These are phyloP conservation scores for Cosmia pyralina DNA, from an alignment of 2,888 invertebrate genomes.

Conservation along the genomic window DNA sequence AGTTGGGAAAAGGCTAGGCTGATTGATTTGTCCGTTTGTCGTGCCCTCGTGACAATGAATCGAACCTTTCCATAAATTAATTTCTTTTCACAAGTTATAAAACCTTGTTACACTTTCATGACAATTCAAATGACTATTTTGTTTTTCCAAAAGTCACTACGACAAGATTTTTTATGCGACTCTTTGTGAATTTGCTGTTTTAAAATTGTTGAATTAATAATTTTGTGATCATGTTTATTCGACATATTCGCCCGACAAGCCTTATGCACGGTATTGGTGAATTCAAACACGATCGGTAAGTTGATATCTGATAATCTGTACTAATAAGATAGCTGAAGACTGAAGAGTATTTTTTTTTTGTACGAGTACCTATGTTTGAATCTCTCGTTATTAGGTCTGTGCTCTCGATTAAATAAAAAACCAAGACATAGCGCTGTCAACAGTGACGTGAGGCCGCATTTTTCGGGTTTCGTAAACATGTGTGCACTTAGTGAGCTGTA, in stretches of 20 bases:
- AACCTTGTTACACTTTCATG: conserved; percentile 3
- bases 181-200: conserved; percentile 3
- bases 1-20: too few species aligned
- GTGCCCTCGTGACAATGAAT: background rate
- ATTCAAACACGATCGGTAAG: conserved; percentile 28
- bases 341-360: too few species aligned
- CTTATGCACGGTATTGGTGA: background rate
- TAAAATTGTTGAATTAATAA: conserved; percentile 1
- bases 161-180: background rate
- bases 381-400: too few species aligned
- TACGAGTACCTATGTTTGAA: too few species aligned
- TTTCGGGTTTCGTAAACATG: too few species aligned
- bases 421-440: too few species aligned
- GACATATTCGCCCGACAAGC: conserved; percentile 6
- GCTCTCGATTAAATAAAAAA: too few species aligned
- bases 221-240: conserved; percentile 29
- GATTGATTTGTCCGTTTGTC: too few species aligned
- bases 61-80: background rate
- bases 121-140: background rate
- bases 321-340: too few species aligned
- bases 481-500: too few species aligned
- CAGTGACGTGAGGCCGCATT: too few species aligned
- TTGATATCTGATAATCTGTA: background rate
- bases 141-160: conserved; percentile 16
- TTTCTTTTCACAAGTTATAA: background rate